phyloP scores from a whole-genome alignment of 2,113 vertebrate species.

The Tachysurus fulvidraco region DNA sequence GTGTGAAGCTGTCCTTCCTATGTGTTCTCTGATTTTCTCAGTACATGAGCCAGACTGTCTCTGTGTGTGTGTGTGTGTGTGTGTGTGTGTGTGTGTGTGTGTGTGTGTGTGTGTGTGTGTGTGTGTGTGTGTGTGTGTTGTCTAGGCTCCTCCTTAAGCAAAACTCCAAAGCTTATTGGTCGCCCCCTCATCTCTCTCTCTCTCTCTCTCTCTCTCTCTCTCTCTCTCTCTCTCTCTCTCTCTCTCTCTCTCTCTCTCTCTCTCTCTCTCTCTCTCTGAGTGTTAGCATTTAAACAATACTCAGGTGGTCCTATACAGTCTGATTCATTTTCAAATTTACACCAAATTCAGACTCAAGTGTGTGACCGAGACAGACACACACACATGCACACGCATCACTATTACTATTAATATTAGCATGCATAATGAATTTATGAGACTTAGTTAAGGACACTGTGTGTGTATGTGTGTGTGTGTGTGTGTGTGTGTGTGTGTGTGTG shows the following conservation, averaged over 20 bases:
- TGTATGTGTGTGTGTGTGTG: background rate
- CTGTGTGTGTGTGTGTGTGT: background rate
- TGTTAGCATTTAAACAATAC: background rate
- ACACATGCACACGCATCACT: background rate
- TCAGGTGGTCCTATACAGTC: background rate
- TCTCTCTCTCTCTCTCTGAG: conserved; percentile 29
- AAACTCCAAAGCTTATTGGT: conserved; percentile 3
- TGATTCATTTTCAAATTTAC: background rate
- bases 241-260: conserved; percentile 57
- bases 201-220: conserved; percentile 58
- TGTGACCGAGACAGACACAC: background rate
- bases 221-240: conserved; percentile 34
- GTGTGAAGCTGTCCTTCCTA: background rate
- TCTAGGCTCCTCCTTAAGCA: conserved; percentile 22
- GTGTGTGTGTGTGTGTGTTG: background rate
- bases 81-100: background rate
- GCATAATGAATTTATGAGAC: background rate
- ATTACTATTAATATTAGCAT: background rate
- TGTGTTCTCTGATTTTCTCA: conserved; percentile 1
- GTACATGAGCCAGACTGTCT: background rate
- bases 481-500: background rate
- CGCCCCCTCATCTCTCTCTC: conserved; percentile 51
- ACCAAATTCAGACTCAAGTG: background rate
- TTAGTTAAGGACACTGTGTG: background rate
- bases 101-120: background rate